These are phyloP conservation scores for Notolepis coatsorum DNA, from an alignment of 2,797 vertebrate species.

Conservation along the genomic window DNA sequence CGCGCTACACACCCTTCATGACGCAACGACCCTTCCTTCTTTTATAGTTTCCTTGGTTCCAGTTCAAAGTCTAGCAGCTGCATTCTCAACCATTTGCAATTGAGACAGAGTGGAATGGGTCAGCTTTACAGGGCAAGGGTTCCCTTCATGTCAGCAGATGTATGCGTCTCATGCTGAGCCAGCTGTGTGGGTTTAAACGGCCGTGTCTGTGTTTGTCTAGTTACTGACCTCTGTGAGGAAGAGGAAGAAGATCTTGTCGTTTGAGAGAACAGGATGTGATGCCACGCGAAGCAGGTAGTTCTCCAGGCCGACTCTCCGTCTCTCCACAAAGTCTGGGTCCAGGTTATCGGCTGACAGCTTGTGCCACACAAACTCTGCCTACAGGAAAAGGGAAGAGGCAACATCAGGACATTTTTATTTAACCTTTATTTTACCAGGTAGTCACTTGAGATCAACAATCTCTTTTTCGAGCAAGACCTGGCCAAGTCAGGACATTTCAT, in stretches of 20 bases:
- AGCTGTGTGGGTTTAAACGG: background rate
- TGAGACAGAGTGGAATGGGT: too few species aligned
- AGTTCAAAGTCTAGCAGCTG: too few species aligned
- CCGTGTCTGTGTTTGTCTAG: background rate
- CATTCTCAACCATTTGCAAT: too few species aligned
- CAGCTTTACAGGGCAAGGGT: too few species aligned
- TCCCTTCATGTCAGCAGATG: too few species aligned
- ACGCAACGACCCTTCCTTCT: too few species aligned
- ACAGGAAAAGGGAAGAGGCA: constrained; percentile 10
- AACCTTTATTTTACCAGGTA: too few species aligned
- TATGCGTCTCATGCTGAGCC: too few species aligned
- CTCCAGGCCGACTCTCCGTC: constrained; percentile 94
- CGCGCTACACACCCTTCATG: too few species aligned
- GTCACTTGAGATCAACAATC: too few species aligned
- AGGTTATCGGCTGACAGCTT: constrained; percentile 98
- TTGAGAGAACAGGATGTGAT: constrained; percentile 91
- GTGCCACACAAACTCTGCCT: constrained; percentile 99
- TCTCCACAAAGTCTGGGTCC: constrained; percentile 98
- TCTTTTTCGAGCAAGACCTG: too few species aligned
- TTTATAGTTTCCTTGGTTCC: too few species aligned
- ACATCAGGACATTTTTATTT: background rate
- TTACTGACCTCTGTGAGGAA: constrained; percentile 87
- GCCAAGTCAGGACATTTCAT: background rate
- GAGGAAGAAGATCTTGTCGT: constrained; percentile 90
- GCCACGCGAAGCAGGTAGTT: constrained; percentile 96